A percentile compares a stretch with the other conserved stretches of the same genome.
Evolutionary conservation across 2,113 vertebrate genomes (phyloP).

Genomic region (Chaetops frenatus): DNA sequence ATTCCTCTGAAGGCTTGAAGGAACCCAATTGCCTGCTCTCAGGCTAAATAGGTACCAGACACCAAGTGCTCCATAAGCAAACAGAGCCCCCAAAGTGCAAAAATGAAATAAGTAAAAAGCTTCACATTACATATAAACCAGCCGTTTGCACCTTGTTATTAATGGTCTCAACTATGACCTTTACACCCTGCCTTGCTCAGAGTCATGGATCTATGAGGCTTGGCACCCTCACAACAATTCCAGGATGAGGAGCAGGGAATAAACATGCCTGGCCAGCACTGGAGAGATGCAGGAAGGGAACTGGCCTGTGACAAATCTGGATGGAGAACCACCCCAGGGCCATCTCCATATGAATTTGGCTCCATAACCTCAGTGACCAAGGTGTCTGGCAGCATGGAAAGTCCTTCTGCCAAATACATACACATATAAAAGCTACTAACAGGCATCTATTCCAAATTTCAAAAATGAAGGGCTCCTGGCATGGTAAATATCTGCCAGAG

Average conservation of each 20-base stretch:
- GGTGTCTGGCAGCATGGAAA: neutral
- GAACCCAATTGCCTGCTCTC: conserved; percentile 75
- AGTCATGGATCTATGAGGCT: conserved; percentile 55
- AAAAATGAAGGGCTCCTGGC: neutral
- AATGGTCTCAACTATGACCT: conserved; percentile 73
- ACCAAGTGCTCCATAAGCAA: conserved; percentile 81
- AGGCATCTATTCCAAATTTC: neutral
- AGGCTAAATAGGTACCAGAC: conserved; percentile 81
- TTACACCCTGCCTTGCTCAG: conserved; percentile 59
- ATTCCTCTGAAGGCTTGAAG: conserved; percentile 79
- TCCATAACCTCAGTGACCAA: neutral
- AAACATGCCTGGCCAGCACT: neutral
- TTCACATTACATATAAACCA: conserved; percentile 77
- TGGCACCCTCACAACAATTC: conserved; percentile 66
- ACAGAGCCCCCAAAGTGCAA: conserved; percentile 78
- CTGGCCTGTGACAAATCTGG: neutral
- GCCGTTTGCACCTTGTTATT: conserved; percentile 80
- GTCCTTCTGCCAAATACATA: accelerated
- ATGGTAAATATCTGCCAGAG: neutral
- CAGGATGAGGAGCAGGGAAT: conserved; percentile 38
- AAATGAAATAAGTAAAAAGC: conserved; percentile 80
- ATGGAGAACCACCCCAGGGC: neutral
- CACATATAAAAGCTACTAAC: accelerated
- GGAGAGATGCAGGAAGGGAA: neutral
- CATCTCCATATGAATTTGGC: neutral